Base-by-base conservation (phyloP, 2,888 invertebrate species). In the Eilema caniola region DNA sequence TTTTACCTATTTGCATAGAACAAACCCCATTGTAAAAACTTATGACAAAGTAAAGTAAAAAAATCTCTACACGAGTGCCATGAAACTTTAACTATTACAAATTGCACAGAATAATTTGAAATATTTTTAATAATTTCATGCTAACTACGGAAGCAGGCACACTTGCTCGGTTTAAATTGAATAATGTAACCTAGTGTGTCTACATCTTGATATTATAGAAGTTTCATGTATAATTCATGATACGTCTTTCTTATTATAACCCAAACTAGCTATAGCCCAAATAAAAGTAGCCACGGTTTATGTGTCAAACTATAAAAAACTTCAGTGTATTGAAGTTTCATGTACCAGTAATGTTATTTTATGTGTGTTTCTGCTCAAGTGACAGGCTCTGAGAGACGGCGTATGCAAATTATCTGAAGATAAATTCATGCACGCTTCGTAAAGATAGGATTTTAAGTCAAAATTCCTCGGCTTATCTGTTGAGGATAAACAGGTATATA, bases 151-250 rank as follows among this genome's bases (percentile, higher is more conserved):
- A 41, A 16, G 16, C 14, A 20, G 10, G 23, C 3, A 31, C 41
- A 28, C 20, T 28, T 28, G 4, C 53, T 56, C 25, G 23, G 16
- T 37, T n/a, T 25, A 66, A 70, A 76, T 71, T 69, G 25, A 74
- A 79, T 70, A 23, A 47, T 25, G 28, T 31, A 28, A 24, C 20
- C 37, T 20, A 37, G 12, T 24, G 33, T 62, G 47, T n/a, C 47
- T 56, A 63, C 41, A 76, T 69, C 25, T 24, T 70, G 16, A 67
- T 72, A 71, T 67, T 62, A 59, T 20, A 37, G 62, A 41, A 62
- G 12, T 25, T 59, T 24, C 24, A 70, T 80, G 47, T 71, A 68
- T 77, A 73, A 81, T 82, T 77, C 77, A 79, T 75, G 16, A 62
- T 57, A 59, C n/a, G 33, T 25, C 66, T 69, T 69, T 56, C 67